Base-by-base conservation (phyloP, 2,113 vertebrate species). In the Perccottus glenii region DNA sequence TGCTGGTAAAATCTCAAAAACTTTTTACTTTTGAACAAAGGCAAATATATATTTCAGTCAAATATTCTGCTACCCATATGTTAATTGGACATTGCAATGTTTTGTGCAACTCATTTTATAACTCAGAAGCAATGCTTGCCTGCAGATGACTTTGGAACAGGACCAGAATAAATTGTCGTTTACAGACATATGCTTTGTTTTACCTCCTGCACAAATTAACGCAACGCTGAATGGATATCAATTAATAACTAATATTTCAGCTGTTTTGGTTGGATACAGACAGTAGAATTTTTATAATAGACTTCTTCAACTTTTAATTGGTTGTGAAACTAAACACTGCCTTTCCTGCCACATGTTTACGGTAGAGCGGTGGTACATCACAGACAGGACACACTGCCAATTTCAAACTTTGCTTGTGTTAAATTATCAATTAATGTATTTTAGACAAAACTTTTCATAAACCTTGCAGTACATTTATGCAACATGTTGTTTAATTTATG, bases 301-400 rank as follows among this genome's bases (percentile, higher is more conserved):
- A 91, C 77, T 90, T 88, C 75, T 87, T 84, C 76, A 91, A 89
- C 89, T 92, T 93, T 92, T 91, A 92, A 92, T 92, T 91, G 87
- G 88, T 89, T 92, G 76, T 86, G 85, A 85, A 90, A 87, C 84
- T 79, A 70, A 86, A 77, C 64, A 75, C 55, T 57, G 49, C 68
- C 70, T 63, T 86, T 62, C 32, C 57, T 74, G 55, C 70, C 68
- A 78, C 70, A 72, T 56, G 59, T 82, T 77, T 85, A 71, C 50
- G 64, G 71, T 58, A 67, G 66, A 82, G 76, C 45, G 40, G 63
- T 69, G 56, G 74, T 51, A 77, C 43, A 67, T 73, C 43, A 56
- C 53, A 61, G 63, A 62, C 35, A 58, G 27, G 45, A 67, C 58
- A 50, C 61, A 33, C 44, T 49, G 64, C 59, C 70, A 84, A 85